phyloP scores from a whole-genome alignment of 2,113 vertebrate species.

The Lepisosteus osseus region DNA sequence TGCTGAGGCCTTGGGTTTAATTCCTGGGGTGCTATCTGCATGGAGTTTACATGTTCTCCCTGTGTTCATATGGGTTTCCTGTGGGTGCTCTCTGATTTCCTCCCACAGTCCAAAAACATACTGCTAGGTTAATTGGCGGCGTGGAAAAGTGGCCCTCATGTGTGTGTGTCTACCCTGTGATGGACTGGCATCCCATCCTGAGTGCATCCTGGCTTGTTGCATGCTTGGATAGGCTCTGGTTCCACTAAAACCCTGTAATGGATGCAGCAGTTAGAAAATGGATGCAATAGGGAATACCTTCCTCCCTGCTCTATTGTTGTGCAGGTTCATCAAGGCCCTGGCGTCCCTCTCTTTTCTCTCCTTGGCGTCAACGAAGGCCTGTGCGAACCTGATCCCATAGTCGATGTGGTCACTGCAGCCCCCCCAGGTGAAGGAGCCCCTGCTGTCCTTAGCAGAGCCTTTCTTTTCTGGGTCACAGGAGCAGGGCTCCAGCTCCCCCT shows the following conservation, averaged over 20 bases:
- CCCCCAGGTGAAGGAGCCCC: constrained; percentile 88
- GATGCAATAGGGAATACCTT: constrained; percentile 67
- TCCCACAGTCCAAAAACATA: too few relatives aligned
- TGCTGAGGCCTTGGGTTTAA: too few relatives aligned
- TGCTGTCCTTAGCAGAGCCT: constrained; percentile 77
- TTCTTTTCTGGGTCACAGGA: constrained; percentile 90
- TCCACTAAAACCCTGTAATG: too few relatives aligned
- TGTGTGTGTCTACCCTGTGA: too few relatives aligned
- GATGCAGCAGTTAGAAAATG: too few relatives aligned
- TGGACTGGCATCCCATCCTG: too few relatives aligned
- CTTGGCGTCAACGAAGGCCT: constrained; percentile 87
- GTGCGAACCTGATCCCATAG: constrained; percentile 85
- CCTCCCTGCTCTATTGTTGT: constrained; percentile 91
- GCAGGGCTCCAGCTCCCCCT: constrained; percentile 88
- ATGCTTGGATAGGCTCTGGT: too few relatives aligned
- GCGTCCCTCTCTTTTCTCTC: constrained; percentile 85
- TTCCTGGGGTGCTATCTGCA: too few relatives aligned
- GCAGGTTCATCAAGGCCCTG: constrained; percentile 88
- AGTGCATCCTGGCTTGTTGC: too few relatives aligned
- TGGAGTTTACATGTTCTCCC: too few relatives aligned
- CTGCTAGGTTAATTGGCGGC: neutral
- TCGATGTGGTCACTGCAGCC: constrained; percentile 95
- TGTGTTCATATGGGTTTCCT: too few relatives aligned
- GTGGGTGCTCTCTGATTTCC: too few relatives aligned
- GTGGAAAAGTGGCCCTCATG: neutral